These are phyloP conservation scores for Anastatus disparis DNA, from an alignment of 1,140 invertebrate genomes.

Conservation along the genomic window DNA sequence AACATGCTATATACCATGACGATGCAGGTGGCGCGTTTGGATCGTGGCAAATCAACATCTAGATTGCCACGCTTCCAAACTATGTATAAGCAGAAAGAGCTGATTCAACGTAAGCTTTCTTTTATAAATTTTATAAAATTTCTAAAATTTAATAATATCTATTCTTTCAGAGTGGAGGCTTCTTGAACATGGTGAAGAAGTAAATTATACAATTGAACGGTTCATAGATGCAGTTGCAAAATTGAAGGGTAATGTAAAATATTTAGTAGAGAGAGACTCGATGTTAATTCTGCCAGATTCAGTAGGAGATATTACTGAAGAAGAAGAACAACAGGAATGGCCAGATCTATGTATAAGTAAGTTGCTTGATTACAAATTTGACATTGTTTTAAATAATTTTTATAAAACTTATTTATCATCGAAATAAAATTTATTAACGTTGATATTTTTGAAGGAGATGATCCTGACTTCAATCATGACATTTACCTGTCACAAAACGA, in stretches of 20 bases:
- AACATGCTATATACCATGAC: neutral
- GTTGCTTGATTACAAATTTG: neutral
- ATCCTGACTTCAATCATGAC: neutral
- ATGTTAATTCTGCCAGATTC: neutral
- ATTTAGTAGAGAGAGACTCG: neutral
- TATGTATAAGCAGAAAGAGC: conserved; percentile 11
- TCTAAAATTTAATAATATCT: neutral
- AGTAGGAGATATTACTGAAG: neutral
- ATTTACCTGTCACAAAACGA: neutral
- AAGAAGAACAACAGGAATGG: neutral
- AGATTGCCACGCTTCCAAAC: conserved; percentile 5
- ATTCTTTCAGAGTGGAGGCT: neutral
- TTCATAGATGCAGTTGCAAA: neutral
- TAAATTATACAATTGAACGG: neutral
- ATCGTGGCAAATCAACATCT: neutral
- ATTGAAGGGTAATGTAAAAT: neutral
- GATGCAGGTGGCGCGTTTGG: neutral
- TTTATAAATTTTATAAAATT: neutral
- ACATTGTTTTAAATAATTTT: neutral
- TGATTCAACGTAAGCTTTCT: conserved; percentile 3
- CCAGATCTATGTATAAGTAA: neutral
- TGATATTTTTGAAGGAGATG: neutral
- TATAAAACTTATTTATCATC: neutral
- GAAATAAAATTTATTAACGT: neutral
- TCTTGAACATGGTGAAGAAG: neutral